Conservation (phyloP, 1,140 invertebrate species). For the Drosophila dunni region DNA sequence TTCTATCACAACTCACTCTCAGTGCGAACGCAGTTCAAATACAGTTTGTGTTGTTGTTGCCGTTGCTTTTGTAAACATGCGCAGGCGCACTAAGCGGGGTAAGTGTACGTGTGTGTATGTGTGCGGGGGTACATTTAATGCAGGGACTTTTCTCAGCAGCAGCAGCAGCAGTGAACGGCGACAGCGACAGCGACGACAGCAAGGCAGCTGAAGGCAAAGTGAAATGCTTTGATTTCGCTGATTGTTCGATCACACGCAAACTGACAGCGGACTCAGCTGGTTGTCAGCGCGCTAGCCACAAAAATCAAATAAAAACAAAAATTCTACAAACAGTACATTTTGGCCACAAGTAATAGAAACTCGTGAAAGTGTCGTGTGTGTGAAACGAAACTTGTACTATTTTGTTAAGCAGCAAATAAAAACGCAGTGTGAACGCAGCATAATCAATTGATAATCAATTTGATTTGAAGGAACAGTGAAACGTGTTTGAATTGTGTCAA, state of each 20-base stretch:
- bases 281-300: conserved; percentile 62
- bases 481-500: conserved; percentile 32
- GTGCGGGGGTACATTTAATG: conserved; percentile 68
- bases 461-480: conserved; percentile 1
- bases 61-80: conserved; percentile 82
- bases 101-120: conserved; percentile 12
- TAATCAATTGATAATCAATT: neutral
- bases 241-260: conserved; percentile 83
- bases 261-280: conserved; percentile 83
- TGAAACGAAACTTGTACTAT: neutral
- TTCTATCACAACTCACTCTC: conserved; percentile 49
- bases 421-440: neutral
- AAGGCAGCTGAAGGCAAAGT: conserved; percentile 59
- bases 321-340: neutral
- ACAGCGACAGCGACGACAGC: conserved; percentile 13
- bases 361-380: no score
- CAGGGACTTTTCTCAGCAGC: conserved; percentile 61
- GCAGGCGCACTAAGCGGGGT: conserved; percentile 57
- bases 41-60: conserved; percentile 36
- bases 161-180: neutral
- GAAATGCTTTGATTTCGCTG: conserved; percentile 82
- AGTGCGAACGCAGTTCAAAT: conserved; percentile 25
- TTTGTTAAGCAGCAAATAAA: neutral
- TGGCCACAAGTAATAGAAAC: no score
- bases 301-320: conserved; percentile 16